These are phyloP conservation scores for Brachionus sp. DNA, from an alignment of 1,140 invertebrate species.

Conservation along the genomic window DNA sequence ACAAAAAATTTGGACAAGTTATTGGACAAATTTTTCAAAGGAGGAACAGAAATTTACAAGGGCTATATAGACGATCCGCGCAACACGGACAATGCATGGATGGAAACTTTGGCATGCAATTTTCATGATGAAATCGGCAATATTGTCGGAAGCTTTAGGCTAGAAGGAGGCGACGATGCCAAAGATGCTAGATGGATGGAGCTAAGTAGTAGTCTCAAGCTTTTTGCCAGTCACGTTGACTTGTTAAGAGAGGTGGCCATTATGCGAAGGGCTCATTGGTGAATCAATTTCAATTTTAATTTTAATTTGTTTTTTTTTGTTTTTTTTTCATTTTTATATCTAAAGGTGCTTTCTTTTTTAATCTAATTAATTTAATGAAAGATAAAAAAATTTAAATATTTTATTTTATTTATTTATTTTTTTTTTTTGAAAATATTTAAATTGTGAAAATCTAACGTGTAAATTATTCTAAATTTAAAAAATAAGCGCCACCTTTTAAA, in stretches of 20 bases:
- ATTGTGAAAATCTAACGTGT: too few species aligned
- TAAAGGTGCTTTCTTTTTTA: too few species aligned
- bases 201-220: background rate
- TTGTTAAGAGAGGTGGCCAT: slow-evolving; percentile 19
- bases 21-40: slow-evolving; percentile 30
- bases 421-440: too few species aligned
- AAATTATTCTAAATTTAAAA: too few species aligned
- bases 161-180: slow-evolving; percentile 45
- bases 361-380: too few species aligned
- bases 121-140: slow-evolving; percentile 45
- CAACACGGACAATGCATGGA: slow-evolving; percentile 61
- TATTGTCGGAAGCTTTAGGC: background rate
- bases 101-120: slow-evolving; percentile 53
- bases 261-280: slow-evolving; percentile 13
- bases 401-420: too few species aligned
- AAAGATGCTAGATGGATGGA: slow-evolving; percentile 36
- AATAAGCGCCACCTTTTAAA: too few species aligned
- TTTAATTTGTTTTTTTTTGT: background rate
- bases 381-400: too few species aligned
- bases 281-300: background rate
- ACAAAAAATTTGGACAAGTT: background rate
- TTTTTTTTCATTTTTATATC: background rate
- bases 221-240: slow-evolving; percentile 28
- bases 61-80: slow-evolving; percentile 59
- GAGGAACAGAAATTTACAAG: slow-evolving; percentile 34